A percentile compares a stretch with the other conserved stretches of the same genome.
These are phyloP conservation scores for Drosophila parthenogenetica DNA, from an alignment of 2,888 invertebrate species.

Conservation along the genomic window DNA sequence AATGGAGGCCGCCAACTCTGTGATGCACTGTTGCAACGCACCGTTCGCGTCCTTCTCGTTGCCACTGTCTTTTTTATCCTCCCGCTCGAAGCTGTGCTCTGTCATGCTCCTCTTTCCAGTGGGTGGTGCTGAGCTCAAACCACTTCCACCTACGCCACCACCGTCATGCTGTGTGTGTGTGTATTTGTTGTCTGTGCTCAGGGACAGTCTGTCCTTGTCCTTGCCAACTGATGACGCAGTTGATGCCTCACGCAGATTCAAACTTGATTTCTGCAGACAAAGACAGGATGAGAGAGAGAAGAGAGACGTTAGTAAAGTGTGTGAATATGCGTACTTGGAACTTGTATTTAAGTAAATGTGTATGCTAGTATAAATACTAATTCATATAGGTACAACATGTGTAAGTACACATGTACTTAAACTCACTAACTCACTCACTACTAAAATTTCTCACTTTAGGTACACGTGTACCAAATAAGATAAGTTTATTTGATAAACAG, in stretches of 20 bases:
- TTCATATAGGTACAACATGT: too few species aligned
- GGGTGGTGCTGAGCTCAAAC: slow-evolving; percentile 65
- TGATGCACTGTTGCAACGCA: slow-evolving; percentile 88
- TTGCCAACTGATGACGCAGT: slow-evolving; percentile 51
- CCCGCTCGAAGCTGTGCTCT: slow-evolving; percentile 77
- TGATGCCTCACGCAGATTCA: slow-evolving; percentile 80
- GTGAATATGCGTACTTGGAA: slow-evolving; percentile 2
- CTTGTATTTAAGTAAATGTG: too few species aligned
- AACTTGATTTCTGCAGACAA: slow-evolving; percentile 78
- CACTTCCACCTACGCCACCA: slow-evolving; percentile 48
- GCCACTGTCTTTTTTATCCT: slow-evolving; percentile 83
- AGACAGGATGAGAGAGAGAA: background rate
- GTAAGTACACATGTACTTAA: too few species aligned
- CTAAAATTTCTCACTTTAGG: too few species aligned
- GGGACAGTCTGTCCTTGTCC: slow-evolving; percentile 80
- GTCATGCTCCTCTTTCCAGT: slow-evolving; percentile 65
- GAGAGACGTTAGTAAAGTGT: background rate
- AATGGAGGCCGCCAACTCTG: slow-evolving; percentile 88
- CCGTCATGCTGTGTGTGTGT: slow-evolving; percentile 64
- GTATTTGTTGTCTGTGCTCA: slow-evolving; percentile 83
- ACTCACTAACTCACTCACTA: too few species aligned
- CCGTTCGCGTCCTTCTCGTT: slow-evolving; percentile 84
- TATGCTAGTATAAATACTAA: background rate
- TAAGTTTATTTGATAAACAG: too few species aligned
- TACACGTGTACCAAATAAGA: too few species aligned